A percentile compares a stretch with the other conserved stretches of the same genome.
Conservation (phyloP, 2,797 vertebrate genomes). For the Austrolebias charrua region DNA sequence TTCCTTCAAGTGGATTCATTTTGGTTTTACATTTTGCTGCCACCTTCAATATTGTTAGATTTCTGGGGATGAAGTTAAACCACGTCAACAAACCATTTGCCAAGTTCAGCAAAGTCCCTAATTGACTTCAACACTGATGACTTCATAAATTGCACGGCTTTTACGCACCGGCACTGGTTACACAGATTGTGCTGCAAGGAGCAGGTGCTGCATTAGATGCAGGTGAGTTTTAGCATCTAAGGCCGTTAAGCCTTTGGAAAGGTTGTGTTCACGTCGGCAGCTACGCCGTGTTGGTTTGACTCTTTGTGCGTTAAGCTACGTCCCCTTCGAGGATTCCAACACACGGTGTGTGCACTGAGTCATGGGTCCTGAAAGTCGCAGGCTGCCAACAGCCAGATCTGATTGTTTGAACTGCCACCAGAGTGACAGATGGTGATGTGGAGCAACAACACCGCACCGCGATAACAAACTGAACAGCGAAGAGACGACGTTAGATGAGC, state of each 20-base stretch:
- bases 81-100: no score
- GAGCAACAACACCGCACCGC: constrained; percentile 17
- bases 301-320: constrained; percentile 3
- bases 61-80: background rate
- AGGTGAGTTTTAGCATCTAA: background rate
- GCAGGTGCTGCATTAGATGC: constrained; percentile 16
- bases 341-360: constrained; percentile 36
- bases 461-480: constrained; percentile 21
- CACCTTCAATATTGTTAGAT: background rate
- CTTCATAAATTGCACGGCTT: background rate
- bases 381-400: constrained; percentile 21
- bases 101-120: background rate
- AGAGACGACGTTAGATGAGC: constrained; percentile 9
- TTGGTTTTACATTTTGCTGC: background rate
- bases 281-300: background rate
- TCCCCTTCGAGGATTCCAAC: constrained; percentile 32
- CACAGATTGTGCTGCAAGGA: constrained; percentile 5
- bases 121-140: background rate
- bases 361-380: constrained; percentile 28
- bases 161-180: background rate
- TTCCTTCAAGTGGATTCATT: background rate
- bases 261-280: constrained; percentile 4
- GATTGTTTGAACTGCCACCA: constrained; percentile 32
- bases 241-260: background rate
- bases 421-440: constrained; percentile 41